Conservation (phyloP, 2,888 invertebrate species). For the Scaptomyza caliginosa region DNA sequence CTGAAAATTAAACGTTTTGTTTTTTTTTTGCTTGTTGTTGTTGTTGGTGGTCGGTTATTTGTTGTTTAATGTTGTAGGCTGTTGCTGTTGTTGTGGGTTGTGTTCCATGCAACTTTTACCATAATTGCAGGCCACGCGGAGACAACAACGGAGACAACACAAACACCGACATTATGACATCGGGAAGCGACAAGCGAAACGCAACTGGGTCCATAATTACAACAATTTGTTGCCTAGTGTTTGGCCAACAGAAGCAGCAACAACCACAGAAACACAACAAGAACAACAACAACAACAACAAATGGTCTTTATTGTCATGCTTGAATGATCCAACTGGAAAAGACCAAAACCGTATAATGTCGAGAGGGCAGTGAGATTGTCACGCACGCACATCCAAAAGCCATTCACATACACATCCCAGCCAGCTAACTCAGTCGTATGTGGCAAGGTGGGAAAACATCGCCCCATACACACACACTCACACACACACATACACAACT, state of each 20-base stretch:
- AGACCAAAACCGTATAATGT: conserved; percentile 42
- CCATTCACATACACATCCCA: conserved; percentile 24
- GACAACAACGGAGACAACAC: conserved; percentile 29
- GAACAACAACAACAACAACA: conserved; percentile 24
- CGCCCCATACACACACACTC: conserved; percentile 24
- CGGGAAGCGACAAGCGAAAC: conserved; percentile 77
- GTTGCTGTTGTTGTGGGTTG: conserved; percentile 43
- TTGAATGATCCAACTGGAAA: conserved; percentile 76
- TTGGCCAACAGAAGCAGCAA: conserved; percentile 61
- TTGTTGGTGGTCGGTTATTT: too few species aligned
- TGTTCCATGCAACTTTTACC: conserved; percentile 75
- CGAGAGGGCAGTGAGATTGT: conserved; percentile 58
- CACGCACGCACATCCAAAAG: conserved; percentile 67
- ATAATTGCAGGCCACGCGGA: conserved; percentile 66
- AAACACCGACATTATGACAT: conserved; percentile 71
- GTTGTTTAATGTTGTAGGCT: too few species aligned
- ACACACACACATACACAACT: too few species aligned
- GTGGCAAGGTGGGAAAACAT: conserved; percentile 60
- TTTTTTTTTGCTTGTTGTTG: conserved; percentile 40
- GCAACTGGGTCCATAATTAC: conserved; percentile 73
- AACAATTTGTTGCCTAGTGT: conserved; percentile 79
- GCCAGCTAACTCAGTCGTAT: conserved; percentile 16
- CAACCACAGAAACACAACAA: conserved; percentile 25
- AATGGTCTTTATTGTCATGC: conserved; percentile 71
- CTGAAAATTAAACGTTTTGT: conserved; percentile 67